Evolutionary conservation across 1,140 invertebrate genomes (phyloP), one percentile per base, ranked within the genome.

Genomic region (Drosophila dunni): DNA sequence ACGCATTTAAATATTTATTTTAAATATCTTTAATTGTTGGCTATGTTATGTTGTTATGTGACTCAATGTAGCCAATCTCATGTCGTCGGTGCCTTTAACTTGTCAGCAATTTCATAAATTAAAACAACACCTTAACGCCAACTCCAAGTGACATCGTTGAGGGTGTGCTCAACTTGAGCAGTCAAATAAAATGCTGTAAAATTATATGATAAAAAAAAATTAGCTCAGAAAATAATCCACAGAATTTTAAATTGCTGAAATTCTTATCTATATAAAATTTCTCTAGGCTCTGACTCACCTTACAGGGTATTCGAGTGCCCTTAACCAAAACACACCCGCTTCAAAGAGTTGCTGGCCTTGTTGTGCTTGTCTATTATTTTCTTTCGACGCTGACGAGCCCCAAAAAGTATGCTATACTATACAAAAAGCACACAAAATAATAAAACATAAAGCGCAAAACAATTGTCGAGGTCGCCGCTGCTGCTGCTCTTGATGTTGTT

Each of bases 21-120:
- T 24, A 13, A 29, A 24, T 61, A 17, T 34, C 11, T 36, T 33
- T 11, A n/a, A 6, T 34, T 53, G 29, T 36, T 11, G 0, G 4
- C 29, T 38, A 3, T 29, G 24, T 4, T 29, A n/a, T n/a, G n/a
- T 6, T 5, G 24, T 29, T 29, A 29, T 5, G 6, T 29, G 24
- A 6, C 24, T 5, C 3, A 29, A 29, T 29, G 6, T 29, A 51
- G 33, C 11, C 48, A 51, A 8, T 48, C 79, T 56, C 13, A n/a
- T 40, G 42, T 13, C 13, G 5, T 7, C 6, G 2, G 0, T 10
- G 1, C 7, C 13, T 15, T 15, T 62, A 54, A 13, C 45, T 42
- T 72, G 62, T 81, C 71, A 81, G 75, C 82, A 78, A 76, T 88
- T 85, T 85, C 71, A 86, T 86, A 86, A 88, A 86, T 86, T 79